These are phyloP conservation scores for Wiebesia pumilae DNA, from an alignment of 1,140 invertebrate genomes.

Conservation along the genomic window DNA sequence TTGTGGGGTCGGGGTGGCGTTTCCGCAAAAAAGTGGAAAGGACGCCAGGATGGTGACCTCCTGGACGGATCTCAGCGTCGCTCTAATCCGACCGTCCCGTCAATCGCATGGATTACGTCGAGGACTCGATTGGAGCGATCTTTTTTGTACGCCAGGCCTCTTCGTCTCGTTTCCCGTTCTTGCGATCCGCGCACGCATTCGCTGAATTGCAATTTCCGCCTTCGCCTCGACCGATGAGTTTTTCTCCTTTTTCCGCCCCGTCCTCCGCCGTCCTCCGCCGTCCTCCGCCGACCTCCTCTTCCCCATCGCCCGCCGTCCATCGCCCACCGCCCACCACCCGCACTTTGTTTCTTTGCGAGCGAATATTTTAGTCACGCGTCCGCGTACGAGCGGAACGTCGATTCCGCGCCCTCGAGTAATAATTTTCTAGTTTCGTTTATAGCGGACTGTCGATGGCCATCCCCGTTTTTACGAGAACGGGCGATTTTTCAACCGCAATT, in stretches of 20 bases:
- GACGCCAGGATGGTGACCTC: background rate
- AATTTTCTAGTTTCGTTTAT: too few relatives aligned
- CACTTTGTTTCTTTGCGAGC: too few relatives aligned
- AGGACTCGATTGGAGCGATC: constrained; percentile 22
- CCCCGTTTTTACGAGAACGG: too few relatives aligned
- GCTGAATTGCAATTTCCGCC: constrained; percentile 2
- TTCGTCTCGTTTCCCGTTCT: background rate
- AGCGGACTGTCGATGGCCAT: too few relatives aligned
- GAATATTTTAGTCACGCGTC: too few relatives aligned
- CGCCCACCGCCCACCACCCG: too few relatives aligned
- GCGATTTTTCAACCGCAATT: too few relatives aligned
- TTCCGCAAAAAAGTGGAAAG: background rate
- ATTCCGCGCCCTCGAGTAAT: too few relatives aligned
- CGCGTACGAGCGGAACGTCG: too few relatives aligned
- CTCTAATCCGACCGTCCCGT: constrained; percentile 1
- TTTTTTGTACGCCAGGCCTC: background rate
- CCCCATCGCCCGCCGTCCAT: too few relatives aligned
- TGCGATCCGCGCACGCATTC: background rate
- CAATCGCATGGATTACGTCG: constrained; percentile 38
- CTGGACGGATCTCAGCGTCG: background rate
- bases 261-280: too few relatives aligned
- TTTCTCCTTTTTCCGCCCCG: background rate
- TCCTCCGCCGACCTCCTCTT: too few relatives aligned
- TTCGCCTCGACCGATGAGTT: background rate
- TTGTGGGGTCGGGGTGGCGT: background rate